Base-by-base conservation (phyloP, 2,888 invertebrate species). In the Eurytoma californica region DNA sequence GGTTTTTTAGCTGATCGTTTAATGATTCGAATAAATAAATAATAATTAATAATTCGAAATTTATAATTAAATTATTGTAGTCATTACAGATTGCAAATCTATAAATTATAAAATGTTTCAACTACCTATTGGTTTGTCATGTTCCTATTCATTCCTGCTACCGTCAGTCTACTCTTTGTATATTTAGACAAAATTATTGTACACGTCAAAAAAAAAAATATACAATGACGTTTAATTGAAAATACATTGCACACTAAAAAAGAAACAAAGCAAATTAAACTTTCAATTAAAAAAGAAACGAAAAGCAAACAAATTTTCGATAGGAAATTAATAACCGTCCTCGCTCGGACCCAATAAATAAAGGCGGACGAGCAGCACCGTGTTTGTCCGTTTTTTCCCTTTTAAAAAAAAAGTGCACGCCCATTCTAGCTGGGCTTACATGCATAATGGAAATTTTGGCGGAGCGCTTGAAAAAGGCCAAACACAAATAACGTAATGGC, bases 401-500 rank as follows among this genome's bases (percentile, higher is more conserved):
- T 39, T 39, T 39, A 39, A 39, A 7, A 57, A 80, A 73, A 72
- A 69, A 65, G 58, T 47, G 70, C 60, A 30, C 63, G 73, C 69
- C 72, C 65, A 66, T 77, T 66, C 66, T 47, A 51, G 30, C 51
- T 18, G 24, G 20, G 18, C 30, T 16, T 57, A 55, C 60, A 66
- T 20, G 51, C 68, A 78, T 76, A 79, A 79, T 81, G 81, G 69
- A 72, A 76, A 78, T 79, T 39, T 72, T 55, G 58, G 53, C 57
- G 20, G 39, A 67, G 60, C 55, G 79, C 70, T 77, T 65, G 75
- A 82, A 74, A 77, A 75, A 73, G 53, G 58, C 74, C 39, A 72
- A 77, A 77, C 68, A 72, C 74, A 79, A 73, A 82, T 79, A 76
- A 77, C 77, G 70, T 73, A 77, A 81, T 81, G 81, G 81, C 79